Evolutionary conservation across 2,888 invertebrate genomes (phyloP), one percentile per base, ranked within the genome.

Genomic region (Branchinecta sandiegonensis): DNA sequence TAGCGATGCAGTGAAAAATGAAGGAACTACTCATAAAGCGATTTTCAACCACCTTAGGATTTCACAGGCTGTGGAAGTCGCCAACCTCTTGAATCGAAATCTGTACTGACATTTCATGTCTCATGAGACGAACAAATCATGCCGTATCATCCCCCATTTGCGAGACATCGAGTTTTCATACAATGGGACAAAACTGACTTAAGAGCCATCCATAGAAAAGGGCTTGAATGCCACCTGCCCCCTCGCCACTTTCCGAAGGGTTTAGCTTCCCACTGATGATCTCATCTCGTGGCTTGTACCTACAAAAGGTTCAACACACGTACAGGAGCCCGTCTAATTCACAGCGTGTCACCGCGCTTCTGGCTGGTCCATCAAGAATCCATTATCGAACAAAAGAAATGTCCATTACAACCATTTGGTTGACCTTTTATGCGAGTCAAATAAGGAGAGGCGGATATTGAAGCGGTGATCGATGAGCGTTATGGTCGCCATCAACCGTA

Each of bases 201-300:
- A 56, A 56, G 56, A 56, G 14, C 56, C 56, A 14, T 56, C 17
- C 7, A 56, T 56, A 37, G 37, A 37, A 37, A 37, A 37, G 37
- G 37, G 37, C 56, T 56, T n/a, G 56, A 56, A 56, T 56, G 17
- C 56, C 56, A 56, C 56, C 56, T 56, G 56, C n/a, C 17, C 56
- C 14, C 56, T 14, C 17, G 56, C 17, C 56, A 56, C 17, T 56
- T 56, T 14, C n/a, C 56, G 17, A 56, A 56, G 17, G 56, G 56
- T n/a, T 56, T 14, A 17, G 17, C 17, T 10, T 56, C n/a, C 56
- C 17, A 56, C 9, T 56, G 56, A 14, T 56, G 56, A n/a, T n/a
- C 14, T 14, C 56, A 56, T 56, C 56, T 56, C 17, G 56, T 17
- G 56, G 56, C 56, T 56, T 56, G 37, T 37, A 37, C 37, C 37